These are phyloP conservation scores for Xenopus tropicalis DNA, from an alignment of 2,113 vertebrate species.

Conservation along the genomic window DNA sequence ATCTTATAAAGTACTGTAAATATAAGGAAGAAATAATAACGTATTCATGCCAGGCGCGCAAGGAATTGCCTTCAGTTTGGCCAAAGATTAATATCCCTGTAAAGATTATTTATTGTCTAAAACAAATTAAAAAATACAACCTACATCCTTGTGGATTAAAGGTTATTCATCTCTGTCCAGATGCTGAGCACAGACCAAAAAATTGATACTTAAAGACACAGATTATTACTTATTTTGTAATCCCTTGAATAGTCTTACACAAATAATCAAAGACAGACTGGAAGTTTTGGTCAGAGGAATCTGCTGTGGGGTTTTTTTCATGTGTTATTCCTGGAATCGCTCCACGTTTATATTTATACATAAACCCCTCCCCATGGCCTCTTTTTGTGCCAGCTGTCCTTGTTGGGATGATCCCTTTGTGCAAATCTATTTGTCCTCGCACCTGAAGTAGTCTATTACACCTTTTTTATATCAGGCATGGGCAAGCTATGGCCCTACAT, in stretches of 20 bases:
- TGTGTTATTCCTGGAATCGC: conserved; percentile 18
- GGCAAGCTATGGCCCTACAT: neutral
- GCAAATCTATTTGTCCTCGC: neutral
- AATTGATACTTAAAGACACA: conserved; percentile 34
- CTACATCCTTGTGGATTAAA: conserved; percentile 30
- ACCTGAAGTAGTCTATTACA: neutral
- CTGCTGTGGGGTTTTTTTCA: conserved; percentile 3
- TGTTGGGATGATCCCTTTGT: neutral
- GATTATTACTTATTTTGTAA: conserved; percentile 39
- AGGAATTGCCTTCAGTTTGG: too few relatives aligned
- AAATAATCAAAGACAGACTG: conserved; percentile 33
- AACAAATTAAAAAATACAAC: conserved; percentile 25
- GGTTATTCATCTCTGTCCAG: conserved; percentile 23
- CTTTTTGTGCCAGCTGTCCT: conserved; percentile 18
- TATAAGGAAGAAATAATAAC: too few relatives aligned
- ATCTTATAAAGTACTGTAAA: too few relatives aligned
- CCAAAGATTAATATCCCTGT: neutral
- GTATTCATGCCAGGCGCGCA: too few relatives aligned
- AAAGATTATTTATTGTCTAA: conserved; percentile 27
- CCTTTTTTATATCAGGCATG: neutral
- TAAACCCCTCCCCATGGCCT: conserved; percentile 25
- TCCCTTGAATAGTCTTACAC: conserved; percentile 37
- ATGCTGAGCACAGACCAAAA: conserved; percentile 10
- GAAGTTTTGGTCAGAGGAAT: conserved; percentile 10
- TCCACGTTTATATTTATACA: conserved; percentile 16